Evolutionary conservation across 2,888 invertebrate species (phyloP).

Genomic region (Hydrotaea cyrtoneurina): DNA sequence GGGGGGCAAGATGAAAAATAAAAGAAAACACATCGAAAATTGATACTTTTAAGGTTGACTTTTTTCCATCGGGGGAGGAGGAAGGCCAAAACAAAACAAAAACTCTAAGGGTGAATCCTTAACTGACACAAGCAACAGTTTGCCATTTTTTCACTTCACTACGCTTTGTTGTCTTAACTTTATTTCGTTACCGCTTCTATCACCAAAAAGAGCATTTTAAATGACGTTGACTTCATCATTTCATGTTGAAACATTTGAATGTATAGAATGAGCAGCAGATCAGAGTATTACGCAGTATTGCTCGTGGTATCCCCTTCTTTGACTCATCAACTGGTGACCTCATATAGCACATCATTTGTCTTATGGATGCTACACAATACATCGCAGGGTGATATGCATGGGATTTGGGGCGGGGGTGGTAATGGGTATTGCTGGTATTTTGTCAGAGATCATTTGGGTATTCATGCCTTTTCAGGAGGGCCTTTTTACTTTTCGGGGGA

Average conservation of each 20-base stretch:
- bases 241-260: not conserved
- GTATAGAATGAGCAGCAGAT: not conserved
- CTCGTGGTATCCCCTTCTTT: not conserved
- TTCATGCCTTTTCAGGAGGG: not conserved
- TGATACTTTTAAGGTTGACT: constrained; percentile 25
- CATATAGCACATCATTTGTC: constrained; percentile 34
- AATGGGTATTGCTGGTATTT: not conserved
- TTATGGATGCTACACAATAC: not conserved
- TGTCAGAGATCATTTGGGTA: constrained; percentile 22
- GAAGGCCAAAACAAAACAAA: not conserved
- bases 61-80: not conserved
- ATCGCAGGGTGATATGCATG: not conserved
- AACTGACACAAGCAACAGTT: constrained; percentile 35
- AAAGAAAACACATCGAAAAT: constrained; percentile 13
- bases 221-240: constrained; percentile 39
- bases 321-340: constrained; percentile 17
- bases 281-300: not conserved
- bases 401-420: too few species aligned
- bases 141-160: constrained; percentile 30
- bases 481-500: not conserved
- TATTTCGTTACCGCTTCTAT: not conserved
- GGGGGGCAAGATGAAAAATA: not conserved
- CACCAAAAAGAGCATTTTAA: constrained; percentile 54
- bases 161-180: not conserved
- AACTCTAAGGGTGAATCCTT: not conserved